These are phyloP conservation scores for Notarius quadriscutis DNA, from an alignment of 2,113 vertebrate genomes.

Conservation along the genomic window DNA sequence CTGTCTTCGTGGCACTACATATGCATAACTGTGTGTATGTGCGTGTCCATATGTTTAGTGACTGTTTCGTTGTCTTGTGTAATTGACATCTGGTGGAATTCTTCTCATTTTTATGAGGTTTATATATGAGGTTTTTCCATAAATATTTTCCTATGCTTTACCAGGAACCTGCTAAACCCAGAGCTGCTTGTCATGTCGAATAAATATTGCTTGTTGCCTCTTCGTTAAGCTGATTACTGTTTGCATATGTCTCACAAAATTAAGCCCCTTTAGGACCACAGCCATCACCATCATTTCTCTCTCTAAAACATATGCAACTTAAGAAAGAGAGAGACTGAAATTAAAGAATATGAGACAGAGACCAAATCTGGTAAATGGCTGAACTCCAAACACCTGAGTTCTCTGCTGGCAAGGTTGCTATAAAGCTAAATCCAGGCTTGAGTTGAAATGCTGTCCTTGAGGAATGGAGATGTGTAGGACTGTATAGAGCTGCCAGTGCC, in stretches of 20 bases:
- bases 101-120: background rate
- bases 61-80: conserved; percentile 1
- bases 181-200: conserved; percentile 78
- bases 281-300: conserved; percentile 49
- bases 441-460: conserved; percentile 64
- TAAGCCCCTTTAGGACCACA: conserved; percentile 66
- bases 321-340: conserved; percentile 1
- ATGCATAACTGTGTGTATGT: background rate
- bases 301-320: conserved; percentile 20
- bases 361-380: conserved; percentile 61
- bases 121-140: conserved; percentile 26
- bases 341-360: conserved; percentile 30
- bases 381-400: conserved; percentile 62
- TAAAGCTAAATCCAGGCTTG: conserved; percentile 57
- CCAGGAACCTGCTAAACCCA: conserved; percentile 68
- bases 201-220: conserved; percentile 75
- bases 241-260: conserved; percentile 76
- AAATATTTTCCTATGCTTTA: conserved; percentile 27
- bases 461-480: conserved; percentile 69
- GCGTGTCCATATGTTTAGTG: background rate
- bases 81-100: background rate
- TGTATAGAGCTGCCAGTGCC: conserved; percentile 71
- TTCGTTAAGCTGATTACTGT: conserved; percentile 80
- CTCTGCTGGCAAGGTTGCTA: conserved; percentile 50
- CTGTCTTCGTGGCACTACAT: background rate